Evolutionary conservation across 2,888 invertebrate genomes (phyloP), one percentile per base, ranked within the genome.

Genomic region (Epinotia nisella): DNA sequence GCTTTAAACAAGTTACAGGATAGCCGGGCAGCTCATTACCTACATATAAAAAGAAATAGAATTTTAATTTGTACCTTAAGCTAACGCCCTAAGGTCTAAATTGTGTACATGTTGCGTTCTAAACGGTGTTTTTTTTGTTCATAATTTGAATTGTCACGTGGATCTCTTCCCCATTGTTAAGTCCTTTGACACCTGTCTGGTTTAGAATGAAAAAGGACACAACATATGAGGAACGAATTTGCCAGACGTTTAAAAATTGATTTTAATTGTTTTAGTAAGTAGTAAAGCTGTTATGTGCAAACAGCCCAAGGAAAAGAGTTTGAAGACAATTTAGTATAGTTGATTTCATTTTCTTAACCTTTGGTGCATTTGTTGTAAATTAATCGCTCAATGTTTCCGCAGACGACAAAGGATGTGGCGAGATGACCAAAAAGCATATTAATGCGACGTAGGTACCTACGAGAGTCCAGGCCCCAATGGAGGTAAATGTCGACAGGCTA

Each of bases 11-110:
- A n/a, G n/a, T n/a, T n/a, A n/a, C n/a, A n/a, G n/a, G n/a, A n/a
- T n/a, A n/a, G n/a, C n/a, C n/a, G n/a, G n/a, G n/a, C n/a, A n/a
- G 53, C 53, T 21, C 24, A 64, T 62, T 65, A 71, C 60, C 66
- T 41, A 60, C 19, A 7, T n/a, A 49, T 59, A n/a, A n/a, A 15
- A 56, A 58, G 21, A 17, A 13, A 17, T 19, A 19, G 11, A 29
- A 17, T 13, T 58, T 2, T 60, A 61, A 53, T 60, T 45, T 61
- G 45, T 39, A 29, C 55, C 60, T 45, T 71, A 55, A 29, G 45
- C 35, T 29, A 21, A 19, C 19, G 53, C 7, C 3, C 15, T 59
- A 60, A 66, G 35, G 59, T 66, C 19, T 53, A 24, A 17, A 66
- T 17, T 60, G 3, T 35, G 17, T 64, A 15, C 5, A 39, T 3